Evolutionary conservation across 2,797 vertebrate genomes (phyloP).

Genomic region (Chaetophractus vellerosus): DNA sequence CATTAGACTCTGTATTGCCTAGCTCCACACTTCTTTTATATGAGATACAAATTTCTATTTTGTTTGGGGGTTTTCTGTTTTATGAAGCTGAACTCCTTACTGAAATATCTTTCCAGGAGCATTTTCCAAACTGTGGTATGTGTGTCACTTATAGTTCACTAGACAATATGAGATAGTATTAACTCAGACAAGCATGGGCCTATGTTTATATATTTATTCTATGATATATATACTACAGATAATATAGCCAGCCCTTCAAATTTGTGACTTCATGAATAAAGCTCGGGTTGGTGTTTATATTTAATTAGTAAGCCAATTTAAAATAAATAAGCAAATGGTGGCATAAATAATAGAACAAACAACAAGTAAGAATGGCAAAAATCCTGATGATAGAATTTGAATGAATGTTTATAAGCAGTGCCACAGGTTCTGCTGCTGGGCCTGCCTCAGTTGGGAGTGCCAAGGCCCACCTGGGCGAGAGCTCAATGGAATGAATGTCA

Average conservation of each 20-base stretch:
- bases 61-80: constrained; percentile 15
- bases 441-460: neutral
- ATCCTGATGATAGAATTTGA: neutral
- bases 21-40: neutral
- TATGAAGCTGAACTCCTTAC: neutral
- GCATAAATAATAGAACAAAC: constrained; percentile 43
- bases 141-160: neutral
- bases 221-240: neutral
- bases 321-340: constrained; percentile 68
- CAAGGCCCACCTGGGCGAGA: neutral
- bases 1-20: neutral
- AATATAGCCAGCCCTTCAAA: constrained; percentile 51
- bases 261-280: constrained; percentile 48
- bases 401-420: neutral
- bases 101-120: neutral
- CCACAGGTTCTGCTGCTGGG: neutral
- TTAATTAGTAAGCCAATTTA: constrained; percentile 68
- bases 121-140: neutral
- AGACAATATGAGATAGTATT: neutral
- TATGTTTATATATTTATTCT: constrained; percentile 55
- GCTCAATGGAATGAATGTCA: neutral
- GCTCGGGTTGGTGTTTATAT: constrained; percentile 39
- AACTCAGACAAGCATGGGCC: constrained; percentile 19
- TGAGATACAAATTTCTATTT: constrained; percentile 16
- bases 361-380: neutral